phyloP scores from a whole-genome alignment of 2,797 vertebrate genomes.

The Hephaestus fuliginosus region DNA sequence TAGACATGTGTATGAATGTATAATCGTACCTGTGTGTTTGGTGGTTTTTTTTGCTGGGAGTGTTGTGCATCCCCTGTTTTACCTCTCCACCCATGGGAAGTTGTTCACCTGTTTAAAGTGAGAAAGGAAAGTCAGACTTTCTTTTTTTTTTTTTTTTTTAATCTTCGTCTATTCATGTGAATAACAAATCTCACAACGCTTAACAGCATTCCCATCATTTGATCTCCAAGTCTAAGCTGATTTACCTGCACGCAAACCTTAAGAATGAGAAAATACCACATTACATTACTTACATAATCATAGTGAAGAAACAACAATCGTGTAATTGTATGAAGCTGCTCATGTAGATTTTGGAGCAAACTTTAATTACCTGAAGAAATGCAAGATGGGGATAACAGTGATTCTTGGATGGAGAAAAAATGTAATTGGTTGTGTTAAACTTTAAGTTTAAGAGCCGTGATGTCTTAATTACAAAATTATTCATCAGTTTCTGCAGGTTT shows the following conservation, averaged over 20 bases:
- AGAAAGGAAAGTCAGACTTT: background rate
- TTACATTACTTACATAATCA: too few relatives aligned
- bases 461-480: background rate
- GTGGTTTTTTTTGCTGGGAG: conserved; percentile 34
- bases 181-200: background rate
- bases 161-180: background rate
- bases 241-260: background rate
- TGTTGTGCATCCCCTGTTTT: conserved; percentile 59
- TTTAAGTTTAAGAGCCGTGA: background rate
- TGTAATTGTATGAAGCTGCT: background rate
- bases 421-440: background rate
- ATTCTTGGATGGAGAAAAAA: background rate
- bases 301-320: background rate
- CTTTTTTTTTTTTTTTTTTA: too few relatives aligned
- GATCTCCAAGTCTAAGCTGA: background rate
- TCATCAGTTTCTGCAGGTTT: background rate
- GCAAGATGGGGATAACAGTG: background rate
- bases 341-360: background rate
- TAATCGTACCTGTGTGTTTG: fast-evolving
- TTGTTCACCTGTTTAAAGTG: background rate
- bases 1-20: fast-evolving
- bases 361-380: background rate
- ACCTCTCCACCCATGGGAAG: conserved; percentile 41
- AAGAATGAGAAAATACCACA: background rate
- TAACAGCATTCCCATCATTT: background rate